These are phyloP conservation scores for Drosophila nigritarsus DNA, from an alignment of 2,888 invertebrate species.

Conservation along the genomic window DNA sequence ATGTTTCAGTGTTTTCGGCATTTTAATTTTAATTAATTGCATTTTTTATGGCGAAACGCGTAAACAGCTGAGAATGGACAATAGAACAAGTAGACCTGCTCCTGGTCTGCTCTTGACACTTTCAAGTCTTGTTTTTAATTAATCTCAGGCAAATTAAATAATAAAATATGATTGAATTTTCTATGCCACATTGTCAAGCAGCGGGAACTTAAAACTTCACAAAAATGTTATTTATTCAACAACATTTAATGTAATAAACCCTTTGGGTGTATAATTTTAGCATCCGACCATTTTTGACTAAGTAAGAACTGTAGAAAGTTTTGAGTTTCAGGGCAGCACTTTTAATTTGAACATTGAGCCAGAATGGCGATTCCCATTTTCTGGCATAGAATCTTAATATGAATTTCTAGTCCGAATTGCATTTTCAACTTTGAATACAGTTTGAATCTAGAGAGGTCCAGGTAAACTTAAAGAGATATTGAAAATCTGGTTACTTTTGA, in stretches of 20 bases:
- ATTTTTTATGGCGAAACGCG: conserved; percentile 37
- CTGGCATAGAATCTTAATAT: not conserved
- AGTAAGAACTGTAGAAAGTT: not conserved
- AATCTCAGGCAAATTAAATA: conserved; percentile 26
- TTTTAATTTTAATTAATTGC: conserved; percentile 32
- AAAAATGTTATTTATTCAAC: not conserved
- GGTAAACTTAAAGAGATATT: not conserved
- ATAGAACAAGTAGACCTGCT: not conserved
- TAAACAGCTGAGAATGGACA: not conserved
- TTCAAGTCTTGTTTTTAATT: conserved; percentile 43
- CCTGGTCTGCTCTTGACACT: conserved; percentile 40
- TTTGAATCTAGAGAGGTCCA: not conserved
- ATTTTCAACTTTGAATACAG: not conserved
- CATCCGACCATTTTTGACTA: not conserved
- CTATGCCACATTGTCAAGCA: conserved; percentile 7
- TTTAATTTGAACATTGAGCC: not conserved
- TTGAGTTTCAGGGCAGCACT: not conserved
- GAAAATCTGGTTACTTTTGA: not conserved
- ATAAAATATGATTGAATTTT: conserved; percentile 29
- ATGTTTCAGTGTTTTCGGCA: conserved; percentile 27
- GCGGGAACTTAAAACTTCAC: conserved; percentile 8
- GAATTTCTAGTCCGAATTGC: not conserved
- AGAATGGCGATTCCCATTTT: not conserved
- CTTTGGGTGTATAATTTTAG: not conserved
- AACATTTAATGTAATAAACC: not conserved